Conservation (phyloP, 2,888 invertebrate species). For the Caenorhabditis angaria region DNA sequence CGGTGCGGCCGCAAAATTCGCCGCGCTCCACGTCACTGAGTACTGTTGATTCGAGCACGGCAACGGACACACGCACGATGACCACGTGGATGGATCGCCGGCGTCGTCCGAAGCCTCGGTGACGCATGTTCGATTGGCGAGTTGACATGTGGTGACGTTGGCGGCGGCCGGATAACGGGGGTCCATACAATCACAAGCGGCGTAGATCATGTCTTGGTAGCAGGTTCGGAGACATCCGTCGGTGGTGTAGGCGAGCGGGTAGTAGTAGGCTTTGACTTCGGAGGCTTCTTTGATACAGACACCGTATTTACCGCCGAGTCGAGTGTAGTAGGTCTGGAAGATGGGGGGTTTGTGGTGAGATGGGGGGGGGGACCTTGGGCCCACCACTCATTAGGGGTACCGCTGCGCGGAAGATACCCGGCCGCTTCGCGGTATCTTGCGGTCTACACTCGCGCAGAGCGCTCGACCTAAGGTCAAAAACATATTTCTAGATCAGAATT, state of each 20-base stretch:
- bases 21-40: conserved; percentile 44
- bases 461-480: too few relatives aligned
- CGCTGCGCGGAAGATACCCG: too few relatives aligned
- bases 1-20: conserved; percentile 28
- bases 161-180: conserved; percentile 53
- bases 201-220: conserved; percentile 52
- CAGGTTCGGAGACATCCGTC: conserved; percentile 61
- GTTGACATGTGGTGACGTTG: conserved; percentile 32
- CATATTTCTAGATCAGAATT: too few relatives aligned
- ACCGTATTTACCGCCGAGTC: conserved; percentile 54
- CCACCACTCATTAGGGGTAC: too few relatives aligned
- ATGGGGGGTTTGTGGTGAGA: too few relatives aligned
- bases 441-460: too few relatives aligned
- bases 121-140: conserved; percentile 41
- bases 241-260: conserved; percentile 51
- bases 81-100: conserved; percentile 58
- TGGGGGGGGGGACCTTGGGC: too few relatives aligned
- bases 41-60: conserved; percentile 51
- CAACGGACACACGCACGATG: conserved; percentile 52
- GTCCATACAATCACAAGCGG: conserved; percentile 57
- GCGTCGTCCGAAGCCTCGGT: conserved; percentile 36
- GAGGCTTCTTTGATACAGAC: conserved; percentile 48
- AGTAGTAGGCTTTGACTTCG: conserved; percentile 57
- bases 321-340: conserved; percentile 46
- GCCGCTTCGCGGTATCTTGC: too few relatives aligned